Conservation (phyloP, 23 tunicate species). For the Trididemnum nubilum region DNA sequence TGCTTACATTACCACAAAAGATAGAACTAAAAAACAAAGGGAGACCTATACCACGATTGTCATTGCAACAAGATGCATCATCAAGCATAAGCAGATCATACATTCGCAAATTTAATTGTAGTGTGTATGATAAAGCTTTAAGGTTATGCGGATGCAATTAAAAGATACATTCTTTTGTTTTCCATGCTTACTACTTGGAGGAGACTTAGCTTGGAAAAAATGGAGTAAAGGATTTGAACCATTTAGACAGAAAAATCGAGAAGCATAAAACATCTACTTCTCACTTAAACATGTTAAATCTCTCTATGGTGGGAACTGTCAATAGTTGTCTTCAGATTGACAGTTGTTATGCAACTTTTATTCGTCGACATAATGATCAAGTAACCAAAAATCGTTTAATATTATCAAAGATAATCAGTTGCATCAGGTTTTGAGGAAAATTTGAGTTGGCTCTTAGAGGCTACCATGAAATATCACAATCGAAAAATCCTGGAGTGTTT, state of each 20-base stretch:
- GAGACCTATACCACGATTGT: not conserved
- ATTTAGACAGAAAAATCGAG: not conserved
- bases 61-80: not conserved
- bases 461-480: not conserved
- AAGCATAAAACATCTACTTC: not conserved
- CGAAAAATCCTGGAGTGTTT: slow-evolving; percentile 28
- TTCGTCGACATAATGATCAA: slow-evolving; percentile 4
- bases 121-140: not conserved
- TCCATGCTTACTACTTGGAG: slow-evolving; percentile 28
- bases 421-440: not conserved
- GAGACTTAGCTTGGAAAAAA: slow-evolving; percentile 6
- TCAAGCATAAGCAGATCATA: not conserved
- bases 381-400: slow-evolving; percentile 18
- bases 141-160: not conserved
- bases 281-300: not conserved
- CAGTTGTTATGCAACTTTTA: not conserved
- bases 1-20: not conserved
- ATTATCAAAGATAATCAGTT: slow-evolving; percentile 16
- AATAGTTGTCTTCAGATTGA: not conserved
- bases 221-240: not conserved
- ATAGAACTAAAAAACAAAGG: not conserved
- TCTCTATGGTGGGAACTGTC: slow-evolving; percentile 1
- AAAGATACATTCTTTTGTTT: not conserved
- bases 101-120: not conserved
- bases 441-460: slow-evolving; percentile 15